Evolutionary conservation across 1,140 invertebrate genomes (phyloP), one percentile per base, ranked within the genome.

Genomic region (Capitella teleta): DNA sequence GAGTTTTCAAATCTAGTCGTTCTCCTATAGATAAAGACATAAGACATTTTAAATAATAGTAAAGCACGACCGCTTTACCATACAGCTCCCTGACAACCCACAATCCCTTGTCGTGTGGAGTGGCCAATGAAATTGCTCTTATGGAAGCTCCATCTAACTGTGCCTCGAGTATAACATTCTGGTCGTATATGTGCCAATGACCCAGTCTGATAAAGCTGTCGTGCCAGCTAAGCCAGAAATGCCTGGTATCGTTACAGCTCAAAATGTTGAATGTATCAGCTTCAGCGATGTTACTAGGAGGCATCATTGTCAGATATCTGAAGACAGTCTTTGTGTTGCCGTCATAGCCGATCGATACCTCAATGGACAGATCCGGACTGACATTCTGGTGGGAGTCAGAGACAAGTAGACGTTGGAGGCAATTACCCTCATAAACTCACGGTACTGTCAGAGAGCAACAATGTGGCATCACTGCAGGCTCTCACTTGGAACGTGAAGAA

Each of bases 211-310:
- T 19, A 6, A 18, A 18, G 43, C 10, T 19, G 2, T 25, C 28
- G 43, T 26, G 21, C 47, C 47, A 49, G 32, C 47, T 49, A 23
- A 49, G 3, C 47, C 47, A 49, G 47, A 49, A 44, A 14, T 19
- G 21, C 18, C 32, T 12, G 8, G 34, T 38, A 6, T 41, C 34
- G 36, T 43, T 37, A 37, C 47, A 49, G 34, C 41, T 21, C 32
- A 49, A 37, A 12, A 49, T 34, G 36, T 38, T 25, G 2, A 37
- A 37, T 18, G 47, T 49, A 16, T 45, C 38, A 24, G 25, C 38
- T 19, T 40, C 19, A 24, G 25, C 19, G 25, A 40, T 19, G 3
- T 19, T 19, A 3, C 38, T 24, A 6, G 38, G 38, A 16, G 38
- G 25, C 19, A 40, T 21, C 4, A 40, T 6, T n/a, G n/a, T n/a